Conservation (phyloP, 2,113 vertebrate species). For the Bubalus kerabau region DNA sequence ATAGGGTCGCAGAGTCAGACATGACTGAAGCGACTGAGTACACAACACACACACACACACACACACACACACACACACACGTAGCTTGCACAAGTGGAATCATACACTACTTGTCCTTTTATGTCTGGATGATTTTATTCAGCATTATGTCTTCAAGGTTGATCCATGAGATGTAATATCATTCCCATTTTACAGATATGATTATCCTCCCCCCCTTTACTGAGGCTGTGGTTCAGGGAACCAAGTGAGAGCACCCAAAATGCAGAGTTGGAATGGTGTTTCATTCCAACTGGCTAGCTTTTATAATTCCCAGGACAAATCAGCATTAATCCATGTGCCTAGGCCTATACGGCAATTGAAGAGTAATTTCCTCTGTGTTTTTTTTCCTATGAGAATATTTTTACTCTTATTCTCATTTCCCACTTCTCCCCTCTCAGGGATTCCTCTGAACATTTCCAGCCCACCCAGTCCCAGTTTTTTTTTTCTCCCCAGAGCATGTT, state of each 20-base stretch:
- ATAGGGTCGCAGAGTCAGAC: neutral
- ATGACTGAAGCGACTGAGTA: neutral
- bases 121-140: neutral
- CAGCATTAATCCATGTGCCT: neutral
- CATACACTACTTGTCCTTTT: neutral
- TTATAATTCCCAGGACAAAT: conserved; percentile 44
- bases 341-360: neutral
- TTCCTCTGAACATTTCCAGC: neutral
- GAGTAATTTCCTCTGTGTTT: neutral
- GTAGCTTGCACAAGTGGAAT: neutral
- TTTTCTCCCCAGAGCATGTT: neutral
- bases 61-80: neutral
- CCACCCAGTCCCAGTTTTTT: neutral
- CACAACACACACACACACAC: accelerated
- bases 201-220: neutral
- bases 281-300: neutral
- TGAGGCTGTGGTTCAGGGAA: neutral
- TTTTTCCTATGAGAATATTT: conserved; percentile 37
- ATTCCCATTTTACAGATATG: neutral
- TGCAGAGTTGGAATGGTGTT: neutral
- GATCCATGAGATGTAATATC: neutral
- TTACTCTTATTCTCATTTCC: neutral
- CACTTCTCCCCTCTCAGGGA: neutral
- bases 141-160: neutral
- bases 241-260: neutral